Percentiles rank a stretch among this genome's conserved stretches.
Evolutionary conservation across 2,797 vertebrate species (phyloP).

Genomic region (Argyrosomus regius): DNA sequence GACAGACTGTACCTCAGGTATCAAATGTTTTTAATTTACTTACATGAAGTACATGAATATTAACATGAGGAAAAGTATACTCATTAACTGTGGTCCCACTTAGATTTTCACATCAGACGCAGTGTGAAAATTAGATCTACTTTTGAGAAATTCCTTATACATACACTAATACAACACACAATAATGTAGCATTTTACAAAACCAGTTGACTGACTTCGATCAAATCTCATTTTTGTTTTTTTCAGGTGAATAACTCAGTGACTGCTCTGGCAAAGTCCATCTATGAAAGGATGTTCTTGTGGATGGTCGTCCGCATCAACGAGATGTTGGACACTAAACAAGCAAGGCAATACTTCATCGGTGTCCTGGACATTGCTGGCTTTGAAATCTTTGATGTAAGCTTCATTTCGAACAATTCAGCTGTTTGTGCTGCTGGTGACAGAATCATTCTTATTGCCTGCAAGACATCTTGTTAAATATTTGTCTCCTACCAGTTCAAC

Average conservation of each 20-base stretch:
- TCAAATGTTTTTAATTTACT: no score
- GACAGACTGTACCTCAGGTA: constrained; percentile 89
- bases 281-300: constrained; percentile 86
- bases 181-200: background rate
- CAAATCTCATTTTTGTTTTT: background rate
- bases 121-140: no score
- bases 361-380: no score
- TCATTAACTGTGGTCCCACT: no score
- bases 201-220: background rate
- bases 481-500: background rate
- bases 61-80: background rate
- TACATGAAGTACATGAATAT: background rate
- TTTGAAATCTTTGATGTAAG: no score
- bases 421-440: constrained; percentile 81
- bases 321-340: no score
- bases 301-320: no score
- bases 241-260: constrained; percentile 90
- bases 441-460: background rate
- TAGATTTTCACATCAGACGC: no score
- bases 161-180: no score
- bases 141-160: no score
- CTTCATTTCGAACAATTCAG: constrained; percentile 42
- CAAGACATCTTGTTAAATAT: background rate
- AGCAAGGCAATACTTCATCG: no score
- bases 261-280: constrained; percentile 90